Evolutionary conservation across 2,888 invertebrate species (phyloP).

Genomic region (Hipparchia semele): DNA sequence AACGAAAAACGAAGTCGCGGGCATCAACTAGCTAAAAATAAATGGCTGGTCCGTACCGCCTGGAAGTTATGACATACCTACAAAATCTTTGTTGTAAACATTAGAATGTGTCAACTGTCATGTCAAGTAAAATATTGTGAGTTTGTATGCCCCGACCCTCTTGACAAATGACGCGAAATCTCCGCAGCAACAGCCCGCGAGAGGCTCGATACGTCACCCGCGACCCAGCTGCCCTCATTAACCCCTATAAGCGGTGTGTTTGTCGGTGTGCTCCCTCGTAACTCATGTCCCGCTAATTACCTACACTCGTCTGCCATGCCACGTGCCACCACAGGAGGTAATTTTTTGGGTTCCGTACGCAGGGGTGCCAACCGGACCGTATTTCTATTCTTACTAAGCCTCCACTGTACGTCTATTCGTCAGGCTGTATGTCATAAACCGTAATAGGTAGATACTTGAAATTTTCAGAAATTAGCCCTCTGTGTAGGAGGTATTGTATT

Average conservation of each 20-base stretch:
- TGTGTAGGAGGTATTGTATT: no score
- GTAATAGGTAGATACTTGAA: no score
- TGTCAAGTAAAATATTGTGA: conserved; percentile 4
- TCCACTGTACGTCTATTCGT: no score
- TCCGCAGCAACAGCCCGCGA: conserved; percentile 55
- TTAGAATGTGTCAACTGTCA: neutral
- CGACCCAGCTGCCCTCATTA: conserved; percentile 68
- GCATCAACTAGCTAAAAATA: no score
- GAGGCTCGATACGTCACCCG: conserved; percentile 27
- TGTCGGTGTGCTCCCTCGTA: conserved; percentile 54
- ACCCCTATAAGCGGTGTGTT: conserved; percentile 64
- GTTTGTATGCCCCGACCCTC: neutral
- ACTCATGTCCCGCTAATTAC: conserved; percentile 69
- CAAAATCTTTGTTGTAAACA: neutral
- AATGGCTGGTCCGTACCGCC: no score
- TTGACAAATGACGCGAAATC: conserved; percentile 19
- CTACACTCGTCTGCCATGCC: conserved; percentile 15
- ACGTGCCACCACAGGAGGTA: conserved; percentile 34
- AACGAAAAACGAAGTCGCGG: no score
- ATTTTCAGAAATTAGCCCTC: no score
- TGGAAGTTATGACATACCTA: no score
- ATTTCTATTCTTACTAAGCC: no score
- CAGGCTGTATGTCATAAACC: no score
- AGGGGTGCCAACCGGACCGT: no score
- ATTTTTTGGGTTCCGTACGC: no score